Conservation (phyloP, 2,113 vertebrate genomes). For the Fregetta grallaria region DNA sequence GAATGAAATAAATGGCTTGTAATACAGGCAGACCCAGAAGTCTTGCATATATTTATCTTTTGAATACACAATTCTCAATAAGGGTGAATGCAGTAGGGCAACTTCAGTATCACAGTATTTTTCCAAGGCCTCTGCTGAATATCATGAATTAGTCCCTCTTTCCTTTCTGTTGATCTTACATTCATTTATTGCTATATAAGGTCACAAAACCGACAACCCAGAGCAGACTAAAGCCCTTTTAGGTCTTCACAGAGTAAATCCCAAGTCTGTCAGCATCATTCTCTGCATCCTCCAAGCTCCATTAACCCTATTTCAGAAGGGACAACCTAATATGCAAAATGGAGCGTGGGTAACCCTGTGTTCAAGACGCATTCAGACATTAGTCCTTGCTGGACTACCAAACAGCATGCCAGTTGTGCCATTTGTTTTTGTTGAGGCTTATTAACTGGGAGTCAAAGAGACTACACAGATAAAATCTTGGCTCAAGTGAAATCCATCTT, state of each 20-base stretch:
- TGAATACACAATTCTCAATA: neutral
- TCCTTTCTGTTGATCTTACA: neutral
- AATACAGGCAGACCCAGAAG: neutral
- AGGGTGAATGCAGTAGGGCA: neutral
- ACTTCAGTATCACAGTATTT: neutral
- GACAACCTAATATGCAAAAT: neutral
- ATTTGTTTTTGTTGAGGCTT: neutral
- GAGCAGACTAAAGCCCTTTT: neutral
- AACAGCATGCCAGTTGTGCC: neutral
- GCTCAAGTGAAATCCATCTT: neutral
- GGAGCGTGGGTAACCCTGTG: neutral
- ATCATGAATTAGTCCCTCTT: neutral
- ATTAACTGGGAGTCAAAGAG: neutral
- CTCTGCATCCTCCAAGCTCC: neutral
- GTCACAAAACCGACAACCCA: neutral
- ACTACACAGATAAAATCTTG: neutral
- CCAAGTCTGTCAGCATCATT: neutral
- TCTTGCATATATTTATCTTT: constrained; percentile 20
- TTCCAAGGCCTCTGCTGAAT: neutral
- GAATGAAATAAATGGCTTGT: constrained; percentile 11
- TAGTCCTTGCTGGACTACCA: neutral
- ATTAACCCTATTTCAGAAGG: neutral
- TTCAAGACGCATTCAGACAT: neutral
- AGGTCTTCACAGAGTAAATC: neutral
- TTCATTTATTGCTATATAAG: neutral